Percentiles rank a stretch among this genome's conserved stretches.
Evolutionary conservation across 2,113 vertebrate species (phyloP).

Genomic region (Otus sunia): DNA sequence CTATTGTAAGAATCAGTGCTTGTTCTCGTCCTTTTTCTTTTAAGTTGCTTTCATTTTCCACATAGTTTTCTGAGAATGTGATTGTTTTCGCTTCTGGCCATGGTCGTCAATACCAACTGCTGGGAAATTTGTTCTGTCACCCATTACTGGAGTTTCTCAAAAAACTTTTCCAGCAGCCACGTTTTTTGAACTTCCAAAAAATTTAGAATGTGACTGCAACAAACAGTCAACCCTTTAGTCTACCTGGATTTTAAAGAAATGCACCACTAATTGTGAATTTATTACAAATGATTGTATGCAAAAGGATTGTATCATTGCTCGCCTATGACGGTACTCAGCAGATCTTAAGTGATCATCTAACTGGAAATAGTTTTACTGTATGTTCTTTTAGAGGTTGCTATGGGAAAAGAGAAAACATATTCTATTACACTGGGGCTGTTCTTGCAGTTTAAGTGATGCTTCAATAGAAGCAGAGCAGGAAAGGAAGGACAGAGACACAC

Average conservation of each 20-base stretch:
- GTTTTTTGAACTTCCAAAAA: background rate
- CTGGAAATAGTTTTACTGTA: background rate
- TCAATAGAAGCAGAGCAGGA: background rate
- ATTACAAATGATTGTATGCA: accelerated
- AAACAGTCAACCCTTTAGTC: background rate
- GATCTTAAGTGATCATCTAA: background rate
- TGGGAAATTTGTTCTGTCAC: background rate
- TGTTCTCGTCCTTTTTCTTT: background rate
- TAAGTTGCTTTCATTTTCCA: background rate
- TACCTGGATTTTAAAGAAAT: background rate
- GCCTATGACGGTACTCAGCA: background rate
- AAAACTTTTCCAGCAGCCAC: background rate
- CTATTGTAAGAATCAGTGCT: background rate
- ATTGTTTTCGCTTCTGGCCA: background rate
- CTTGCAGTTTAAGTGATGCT: background rate
- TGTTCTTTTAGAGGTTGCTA: background rate
- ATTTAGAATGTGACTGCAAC: background rate
- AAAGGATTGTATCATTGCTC: background rate
- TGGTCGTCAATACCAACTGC: background rate
- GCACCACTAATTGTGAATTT: background rate
- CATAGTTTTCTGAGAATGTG: background rate
- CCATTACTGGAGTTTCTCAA: background rate
- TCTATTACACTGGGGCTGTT: background rate
- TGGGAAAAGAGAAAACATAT: background rate
- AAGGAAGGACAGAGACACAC: background rate